Evolutionary conservation across 2,797 vertebrate species (phyloP).

Genomic region (Danio tinwini): DNA sequence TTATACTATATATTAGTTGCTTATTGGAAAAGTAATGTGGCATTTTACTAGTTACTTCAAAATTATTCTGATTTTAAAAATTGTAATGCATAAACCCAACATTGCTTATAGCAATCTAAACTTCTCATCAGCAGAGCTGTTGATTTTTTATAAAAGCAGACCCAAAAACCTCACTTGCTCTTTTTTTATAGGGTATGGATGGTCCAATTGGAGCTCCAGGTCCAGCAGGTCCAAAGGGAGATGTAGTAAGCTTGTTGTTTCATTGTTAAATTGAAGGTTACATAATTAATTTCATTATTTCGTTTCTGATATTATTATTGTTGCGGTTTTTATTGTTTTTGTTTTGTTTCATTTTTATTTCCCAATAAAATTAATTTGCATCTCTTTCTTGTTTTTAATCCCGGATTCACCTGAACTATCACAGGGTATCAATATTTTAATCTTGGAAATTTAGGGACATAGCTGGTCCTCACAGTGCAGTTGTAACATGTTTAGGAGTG

Average conservation of each 20-base stretch:
- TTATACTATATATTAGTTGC: too few relatives aligned
- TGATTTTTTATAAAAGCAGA: background rate
- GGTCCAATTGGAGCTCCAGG: constrained; percentile 91
- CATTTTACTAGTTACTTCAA: too few relatives aligned
- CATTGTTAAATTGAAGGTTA: too few relatives aligned
- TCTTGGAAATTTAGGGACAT: background rate
- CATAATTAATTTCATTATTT: too few relatives aligned
- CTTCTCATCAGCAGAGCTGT: background rate
- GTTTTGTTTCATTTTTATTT: too few relatives aligned
- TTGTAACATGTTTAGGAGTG: background rate
- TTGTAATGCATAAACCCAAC: too few relatives aligned
- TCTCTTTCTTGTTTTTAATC: background rate
- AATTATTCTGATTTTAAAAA: too few relatives aligned
- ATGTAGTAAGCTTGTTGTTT: constrained; percentile 85
- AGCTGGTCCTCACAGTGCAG: background rate
- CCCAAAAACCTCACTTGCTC: constrained; percentile 1
- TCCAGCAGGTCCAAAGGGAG: constrained; percentile 97
- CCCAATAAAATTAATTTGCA: background rate
- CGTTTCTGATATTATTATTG: too few relatives aligned
- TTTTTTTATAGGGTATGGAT: constrained; percentile 85
- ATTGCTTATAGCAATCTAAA: background rate
- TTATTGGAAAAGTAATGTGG: too few relatives aligned
- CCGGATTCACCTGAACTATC: background rate
- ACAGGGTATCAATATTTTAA: background rate
- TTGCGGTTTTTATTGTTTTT: too few relatives aligned